These are phyloP conservation scores for Procavia capensis DNA, from an alignment of 2,113 vertebrate genomes.

Conservation along the genomic window DNA sequence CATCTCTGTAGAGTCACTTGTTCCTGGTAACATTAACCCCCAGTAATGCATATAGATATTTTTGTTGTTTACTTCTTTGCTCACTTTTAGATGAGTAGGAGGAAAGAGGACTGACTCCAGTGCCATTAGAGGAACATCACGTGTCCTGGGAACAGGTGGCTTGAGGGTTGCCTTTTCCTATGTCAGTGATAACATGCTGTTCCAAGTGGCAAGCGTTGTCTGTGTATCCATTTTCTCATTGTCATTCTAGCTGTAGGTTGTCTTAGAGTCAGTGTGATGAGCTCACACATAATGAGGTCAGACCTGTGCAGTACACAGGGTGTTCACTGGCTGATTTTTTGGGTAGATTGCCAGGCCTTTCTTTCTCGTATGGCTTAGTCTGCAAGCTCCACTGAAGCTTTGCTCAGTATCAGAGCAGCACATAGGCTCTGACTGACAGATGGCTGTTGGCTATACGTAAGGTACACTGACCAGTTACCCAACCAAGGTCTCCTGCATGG, in stretches of 20 bases:
- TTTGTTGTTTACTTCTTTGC: slow-evolving; percentile 55
- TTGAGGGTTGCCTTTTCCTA: neutral
- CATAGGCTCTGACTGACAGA: neutral
- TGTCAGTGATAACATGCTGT: fast-evolving
- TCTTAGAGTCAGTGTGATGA: neutral
- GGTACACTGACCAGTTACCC: neutral
- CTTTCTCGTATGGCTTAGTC: neutral
- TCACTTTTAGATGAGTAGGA: neutral
- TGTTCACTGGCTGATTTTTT: neutral
- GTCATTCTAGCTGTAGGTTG: neutral
- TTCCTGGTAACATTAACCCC: slow-evolving; percentile 57
- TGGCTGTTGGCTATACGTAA: neutral
- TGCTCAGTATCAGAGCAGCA: neutral
- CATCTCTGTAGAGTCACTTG: slow-evolving; percentile 57
- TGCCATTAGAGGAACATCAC: neutral
- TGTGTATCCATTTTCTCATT: neutral
- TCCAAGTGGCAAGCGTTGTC: neutral
- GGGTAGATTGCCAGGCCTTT: neutral
- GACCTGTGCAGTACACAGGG: neutral
- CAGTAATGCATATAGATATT: neutral
- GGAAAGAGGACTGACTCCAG: neutral
- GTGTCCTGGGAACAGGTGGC: slow-evolving; percentile 30
- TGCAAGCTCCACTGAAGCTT: neutral
- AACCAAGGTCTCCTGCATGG: neutral
- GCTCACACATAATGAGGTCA: neutral